Base-by-base conservation (phyloP, 2,113 vertebrate species). In the Astatoreochromis straeleni region DNA sequence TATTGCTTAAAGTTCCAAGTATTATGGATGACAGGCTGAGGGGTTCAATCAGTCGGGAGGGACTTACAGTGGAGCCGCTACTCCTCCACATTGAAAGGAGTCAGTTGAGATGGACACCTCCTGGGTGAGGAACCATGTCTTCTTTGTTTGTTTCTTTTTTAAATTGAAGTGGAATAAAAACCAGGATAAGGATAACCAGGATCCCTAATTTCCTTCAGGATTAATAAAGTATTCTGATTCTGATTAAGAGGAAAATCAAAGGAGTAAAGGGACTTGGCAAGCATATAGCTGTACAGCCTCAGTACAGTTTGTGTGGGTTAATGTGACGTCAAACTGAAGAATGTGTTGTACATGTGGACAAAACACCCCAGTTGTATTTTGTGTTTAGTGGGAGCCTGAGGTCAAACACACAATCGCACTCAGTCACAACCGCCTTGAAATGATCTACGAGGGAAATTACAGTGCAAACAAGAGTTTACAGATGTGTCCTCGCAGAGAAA, bases 401-500 rank as follows among this genome's bases (percentile, higher is more conserved):
- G 91, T 90, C 87, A 90, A 33, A 85, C 82, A 31, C 89, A 55
- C 85, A 65, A 42, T 79, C 82, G 14, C 45, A 14, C 84, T 87
- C n/a, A 4, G 38, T 40, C 57, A 10, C 81, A 88, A 57, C 85
- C 14, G 24, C 86, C 49, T 6, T 87, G 81, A 92, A 90, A 93
- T 90, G 92, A 94, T 93, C 82, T 85, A 84, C 47, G 63, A 90
- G 87, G 84, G 82, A 87, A 87, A 90, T 87, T 88, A 91, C 80
- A 83, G 70, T 3, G 33, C 31, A 54, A 88, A 84, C 86, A 53
- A 87, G 85, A 87, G 90, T 82, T 88, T 85, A 80, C 89, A 91
- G 87, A 93, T 90, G 88, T 90, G 81, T 60, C 83, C 65, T 89
- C 82, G 4, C n/a, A 7, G 58, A 58, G 80, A 57, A 55, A 78